Conservation (phyloP, 2,888 invertebrate genomes). For the Phaedon cochleariae region DNA sequence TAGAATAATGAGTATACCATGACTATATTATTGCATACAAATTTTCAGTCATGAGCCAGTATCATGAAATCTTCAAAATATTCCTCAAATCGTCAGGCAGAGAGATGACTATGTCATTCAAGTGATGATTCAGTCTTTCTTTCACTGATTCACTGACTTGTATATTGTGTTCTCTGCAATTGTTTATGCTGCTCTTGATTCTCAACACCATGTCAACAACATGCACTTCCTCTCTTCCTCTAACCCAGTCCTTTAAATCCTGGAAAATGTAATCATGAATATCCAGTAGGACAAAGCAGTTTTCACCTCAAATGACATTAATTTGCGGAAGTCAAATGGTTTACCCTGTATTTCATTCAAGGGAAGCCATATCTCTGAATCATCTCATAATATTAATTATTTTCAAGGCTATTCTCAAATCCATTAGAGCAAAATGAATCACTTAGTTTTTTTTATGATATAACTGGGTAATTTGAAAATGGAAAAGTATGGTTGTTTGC, state of each 20-base stretch:
- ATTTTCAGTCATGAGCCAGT: slow-evolving; percentile 39
- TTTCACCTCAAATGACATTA: too few relatives aligned
- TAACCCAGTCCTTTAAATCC: slow-evolving; percentile 91
- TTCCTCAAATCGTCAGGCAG: slow-evolving; percentile 88
- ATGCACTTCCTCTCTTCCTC: slow-evolving; percentile 94
- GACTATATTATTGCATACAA: background rate
- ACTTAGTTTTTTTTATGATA: too few relatives aligned
- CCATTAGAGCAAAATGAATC: too few relatives aligned
- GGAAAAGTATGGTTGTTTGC: too few relatives aligned
- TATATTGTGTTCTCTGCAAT: slow-evolving; percentile 64
- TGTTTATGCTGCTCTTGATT: slow-evolving; percentile 86
- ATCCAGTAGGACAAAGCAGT: too few relatives aligned
- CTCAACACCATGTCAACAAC: slow-evolving; percentile 97
- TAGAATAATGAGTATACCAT: background rate
- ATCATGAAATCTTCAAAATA: slow-evolving; percentile 71
- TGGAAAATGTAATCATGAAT: slow-evolving; percentile 64
- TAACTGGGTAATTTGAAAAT: too few relatives aligned
- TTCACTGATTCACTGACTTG: slow-evolving; percentile 70
- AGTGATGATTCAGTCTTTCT: slow-evolving; percentile 72
- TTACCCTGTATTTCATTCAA: too few relatives aligned
- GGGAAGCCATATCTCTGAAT: too few relatives aligned
- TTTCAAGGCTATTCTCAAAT: too few relatives aligned
- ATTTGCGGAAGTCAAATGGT: too few relatives aligned
- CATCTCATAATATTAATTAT: too few relatives aligned
- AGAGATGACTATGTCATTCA: slow-evolving; percentile 83